Base-by-base conservation (phyloP, 2,888 invertebrate species). In the Agrotis clavis region DNA sequence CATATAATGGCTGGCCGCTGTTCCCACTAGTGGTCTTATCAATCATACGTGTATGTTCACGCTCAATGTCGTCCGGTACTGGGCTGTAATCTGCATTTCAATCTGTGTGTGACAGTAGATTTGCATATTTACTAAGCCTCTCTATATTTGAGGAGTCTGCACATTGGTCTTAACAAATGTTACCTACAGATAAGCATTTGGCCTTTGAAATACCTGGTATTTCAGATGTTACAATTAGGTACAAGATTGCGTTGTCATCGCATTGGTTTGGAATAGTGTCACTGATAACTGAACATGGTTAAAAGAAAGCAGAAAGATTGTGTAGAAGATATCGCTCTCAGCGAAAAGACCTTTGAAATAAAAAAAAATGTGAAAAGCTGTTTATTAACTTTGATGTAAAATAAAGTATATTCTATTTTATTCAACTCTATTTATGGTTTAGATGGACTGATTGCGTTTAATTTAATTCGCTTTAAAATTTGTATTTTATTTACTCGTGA, bases 81-180 rank as follows among this genome's bases (percentile, higher is more conserved):
- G 30, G 35, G 53, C 50, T 71, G 67, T 69, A 73, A 85, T 85
- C 85, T 62, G 80, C 69, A 67, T 81, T 74, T 83, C 84, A 83
- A 86, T 86, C 86, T 80, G 51, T 62, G 13, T 63, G 69, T 83
- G 83, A 83, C 87, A 78, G 50, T 71, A 1, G 19, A 80, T 84
- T 86, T 75, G 56, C 83, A 85, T 87, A 75, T 81, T 48, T 25
- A 51, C 60, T 78, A 77, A 72, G 78, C 78, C 83, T 74, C 65
- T 72, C 48, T 74, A 45, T 14, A 30, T 19, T 74, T 70, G 62
- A 64, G 74, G 67, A 65, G 68, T 19, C 16, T 75, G 19, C 35
- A 74, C 21, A 83, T 30, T 57, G 21, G 74, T 59, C 13, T 71
- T 54, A 3, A 14, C 16, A 25, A 59, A 60, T 19, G 61, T 11